A percentile compares a stretch with the other conserved stretches of the same genome.
These are phyloP conservation scores for Peromyscus melanophrys DNA, from an alignment of 2,797 vertebrate species.

Conservation along the genomic window DNA sequence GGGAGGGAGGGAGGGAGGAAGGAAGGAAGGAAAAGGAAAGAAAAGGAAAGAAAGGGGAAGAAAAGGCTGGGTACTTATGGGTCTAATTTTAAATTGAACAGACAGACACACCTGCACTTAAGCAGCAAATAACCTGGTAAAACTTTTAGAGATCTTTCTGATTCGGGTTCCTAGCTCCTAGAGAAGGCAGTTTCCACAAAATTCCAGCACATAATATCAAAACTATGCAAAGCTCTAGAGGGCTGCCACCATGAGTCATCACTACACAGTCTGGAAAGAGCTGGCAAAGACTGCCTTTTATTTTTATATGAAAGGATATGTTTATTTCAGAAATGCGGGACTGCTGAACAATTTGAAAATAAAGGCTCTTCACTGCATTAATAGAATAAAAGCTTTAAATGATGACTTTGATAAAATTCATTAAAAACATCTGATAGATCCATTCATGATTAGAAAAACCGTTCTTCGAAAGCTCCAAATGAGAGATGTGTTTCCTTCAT, in stretches of 20 bases:
- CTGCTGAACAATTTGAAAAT: slow-evolving; percentile 63
- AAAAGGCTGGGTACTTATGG: neutral
- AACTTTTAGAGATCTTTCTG: slow-evolving; percentile 59
- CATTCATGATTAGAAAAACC: slow-evolving; percentile 53
- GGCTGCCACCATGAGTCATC: slow-evolving; percentile 72
- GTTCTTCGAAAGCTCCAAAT: slow-evolving; percentile 69
- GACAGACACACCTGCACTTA: neutral
- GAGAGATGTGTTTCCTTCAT: slow-evolving; percentile 41
- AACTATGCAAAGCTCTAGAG: slow-evolving; percentile 77
- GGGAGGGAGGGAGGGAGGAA: too few species aligned
- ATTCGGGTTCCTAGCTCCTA: slow-evolving; percentile 59
- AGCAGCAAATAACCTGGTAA: slow-evolving; percentile 48
- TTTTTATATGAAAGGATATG: slow-evolving; percentile 66
- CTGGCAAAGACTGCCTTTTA: slow-evolving; percentile 69
- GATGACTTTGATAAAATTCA: slow-evolving; percentile 52
- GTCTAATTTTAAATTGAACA: slow-evolving; percentile 49
- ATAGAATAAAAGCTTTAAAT: slow-evolving; percentile 62
- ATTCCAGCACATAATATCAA: slow-evolving; percentile 64
- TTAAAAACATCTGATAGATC: slow-evolving; percentile 44
- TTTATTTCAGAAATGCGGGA: slow-evolving; percentile 67
- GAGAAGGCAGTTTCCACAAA: slow-evolving; percentile 66
- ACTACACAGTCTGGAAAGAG: slow-evolving; percentile 65
- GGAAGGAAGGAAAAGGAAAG: accelerated
- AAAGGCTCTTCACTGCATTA: slow-evolving; percentile 53
- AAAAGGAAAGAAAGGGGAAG: neutral